Evolutionary conservation across 2,113 vertebrate genomes (phyloP).

Genomic region (Corythornis vintsioides): DNA sequence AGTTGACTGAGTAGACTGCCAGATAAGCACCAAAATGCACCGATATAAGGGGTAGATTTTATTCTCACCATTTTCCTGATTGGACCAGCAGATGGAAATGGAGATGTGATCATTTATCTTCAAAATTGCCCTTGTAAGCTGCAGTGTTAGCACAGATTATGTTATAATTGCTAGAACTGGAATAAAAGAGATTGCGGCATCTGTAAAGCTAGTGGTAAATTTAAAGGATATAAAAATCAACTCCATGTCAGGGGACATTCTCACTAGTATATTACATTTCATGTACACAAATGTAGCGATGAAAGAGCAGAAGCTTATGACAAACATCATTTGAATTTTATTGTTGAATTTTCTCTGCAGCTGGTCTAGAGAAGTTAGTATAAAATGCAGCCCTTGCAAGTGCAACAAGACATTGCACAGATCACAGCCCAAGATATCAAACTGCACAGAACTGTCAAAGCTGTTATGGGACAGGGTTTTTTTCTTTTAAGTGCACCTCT

Average conservation of each 20-base stretch:
- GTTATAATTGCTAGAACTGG: constrained; percentile 65
- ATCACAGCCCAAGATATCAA: neutral
- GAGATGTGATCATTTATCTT: constrained; percentile 64
- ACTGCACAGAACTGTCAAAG: neutral
- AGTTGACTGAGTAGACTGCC: constrained; percentile 1
- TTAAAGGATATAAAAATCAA: constrained; percentile 63
- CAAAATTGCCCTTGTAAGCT: constrained; percentile 66
- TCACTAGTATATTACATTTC: constrained; percentile 55
- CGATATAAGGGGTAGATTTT: constrained; percentile 18
- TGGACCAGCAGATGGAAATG: constrained; percentile 66
- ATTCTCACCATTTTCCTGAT: constrained; percentile 53
- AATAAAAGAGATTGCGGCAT: constrained; percentile 68
- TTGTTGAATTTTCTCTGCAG: constrained; percentile 59
- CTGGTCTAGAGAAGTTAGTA: constrained; percentile 53
- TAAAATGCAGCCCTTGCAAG: neutral
- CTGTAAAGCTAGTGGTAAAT: constrained; percentile 69
- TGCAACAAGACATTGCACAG: neutral
- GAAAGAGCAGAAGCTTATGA: constrained; percentile 66
- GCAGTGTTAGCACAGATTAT: constrained; percentile 66
- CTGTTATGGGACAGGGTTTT: neutral
- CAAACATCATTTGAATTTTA: constrained; percentile 68
- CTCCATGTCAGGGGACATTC: constrained; percentile 64
- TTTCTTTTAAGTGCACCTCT: neutral
- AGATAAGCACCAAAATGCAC: constrained; percentile 21
- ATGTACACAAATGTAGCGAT: constrained; percentile 46